Percentiles rank a stretch among this genome's conserved stretches.
phyloP scores from a whole-genome alignment of 2,797 vertebrate genomes.

The Esox masquinongy region DNA sequence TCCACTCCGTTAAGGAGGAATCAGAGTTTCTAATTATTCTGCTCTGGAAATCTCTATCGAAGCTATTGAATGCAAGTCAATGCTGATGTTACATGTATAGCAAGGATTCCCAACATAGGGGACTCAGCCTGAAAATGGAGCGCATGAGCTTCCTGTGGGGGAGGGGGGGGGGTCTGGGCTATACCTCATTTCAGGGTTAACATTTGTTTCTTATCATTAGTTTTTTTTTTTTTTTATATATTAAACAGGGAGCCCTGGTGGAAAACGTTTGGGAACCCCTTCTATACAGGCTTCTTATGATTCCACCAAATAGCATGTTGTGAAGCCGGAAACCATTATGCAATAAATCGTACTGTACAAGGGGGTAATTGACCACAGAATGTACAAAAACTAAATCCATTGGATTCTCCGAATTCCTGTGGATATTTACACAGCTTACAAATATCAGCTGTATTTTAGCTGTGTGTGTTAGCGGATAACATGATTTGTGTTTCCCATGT shows the following conservation, averaged over 20 bases:
- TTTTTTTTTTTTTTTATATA: no score
- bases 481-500: slow-evolving; percentile 11
- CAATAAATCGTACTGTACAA: slow-evolving; percentile 42
- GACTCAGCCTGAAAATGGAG: neutral
- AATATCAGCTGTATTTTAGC: neutral
- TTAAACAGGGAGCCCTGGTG: no score
- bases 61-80: neutral
- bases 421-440: neutral
- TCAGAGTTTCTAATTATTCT: neutral
- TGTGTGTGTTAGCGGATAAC: neutral
- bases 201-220: no score
- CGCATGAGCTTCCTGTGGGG: no score
- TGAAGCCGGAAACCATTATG: slow-evolving; percentile 7
- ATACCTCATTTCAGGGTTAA: no score
- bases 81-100: slow-evolving; percentile 18
- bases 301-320: neutral
- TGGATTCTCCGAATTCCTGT: neutral
- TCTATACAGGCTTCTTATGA: neutral
- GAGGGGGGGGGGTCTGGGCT: no score
- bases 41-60: neutral
- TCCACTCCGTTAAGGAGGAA: neutral
- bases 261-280: no score
- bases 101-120: slow-evolving; percentile 20
- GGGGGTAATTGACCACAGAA: slow-evolving; percentile 14
- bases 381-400: slow-evolving; percentile 16